Percentiles rank a stretch among this genome's conserved stretches.
Evolutionary conservation across 2,797 vertebrate genomes (phyloP).

Genomic region (Girardinus metallicus): DNA sequence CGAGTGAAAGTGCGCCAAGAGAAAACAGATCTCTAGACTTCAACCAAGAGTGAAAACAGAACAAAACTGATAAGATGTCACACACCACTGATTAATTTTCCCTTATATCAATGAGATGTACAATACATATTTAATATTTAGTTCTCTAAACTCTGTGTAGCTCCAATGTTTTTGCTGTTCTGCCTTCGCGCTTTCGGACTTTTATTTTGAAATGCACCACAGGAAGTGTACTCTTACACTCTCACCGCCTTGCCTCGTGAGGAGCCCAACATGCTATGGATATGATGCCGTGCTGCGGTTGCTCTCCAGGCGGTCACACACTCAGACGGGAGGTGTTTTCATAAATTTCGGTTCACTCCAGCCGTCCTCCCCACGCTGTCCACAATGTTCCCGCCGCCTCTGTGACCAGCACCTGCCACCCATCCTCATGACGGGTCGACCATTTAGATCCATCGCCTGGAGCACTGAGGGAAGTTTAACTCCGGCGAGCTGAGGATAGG

Average conservation of each 20-base stretch:
- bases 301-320: slow-evolving; percentile 21
- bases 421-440: slow-evolving; percentile 16
- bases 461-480: slow-evolving; percentile 56
- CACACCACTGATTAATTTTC: background rate
- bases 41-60: background rate
- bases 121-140: background rate
- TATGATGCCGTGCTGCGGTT: slow-evolving; percentile 38
- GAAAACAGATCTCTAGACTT: background rate
- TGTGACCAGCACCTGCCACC: slow-evolving; percentile 13
- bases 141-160: background rate
- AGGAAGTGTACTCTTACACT: slow-evolving; percentile 15
- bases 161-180: background rate
- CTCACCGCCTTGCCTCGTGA: slow-evolving; percentile 13
- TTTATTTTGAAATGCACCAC: slow-evolving; percentile 34
- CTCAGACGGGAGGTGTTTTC: slow-evolving; percentile 1
- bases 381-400: background rate
- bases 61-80: background rate
- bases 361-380: slow-evolving; percentile 4
- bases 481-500: slow-evolving; percentile 45
- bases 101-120: background rate
- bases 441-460: slow-evolving; percentile 27
- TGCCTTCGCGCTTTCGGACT: background rate
- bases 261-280: slow-evolving; percentile 20
- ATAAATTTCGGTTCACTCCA: background rate
- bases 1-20: background rate